A percentile compares a stretch with the other conserved stretches of the same genome.
Conservation (phyloP, 1,140 invertebrate genomes). For the Lordiphosa stackelbergi region DNA sequence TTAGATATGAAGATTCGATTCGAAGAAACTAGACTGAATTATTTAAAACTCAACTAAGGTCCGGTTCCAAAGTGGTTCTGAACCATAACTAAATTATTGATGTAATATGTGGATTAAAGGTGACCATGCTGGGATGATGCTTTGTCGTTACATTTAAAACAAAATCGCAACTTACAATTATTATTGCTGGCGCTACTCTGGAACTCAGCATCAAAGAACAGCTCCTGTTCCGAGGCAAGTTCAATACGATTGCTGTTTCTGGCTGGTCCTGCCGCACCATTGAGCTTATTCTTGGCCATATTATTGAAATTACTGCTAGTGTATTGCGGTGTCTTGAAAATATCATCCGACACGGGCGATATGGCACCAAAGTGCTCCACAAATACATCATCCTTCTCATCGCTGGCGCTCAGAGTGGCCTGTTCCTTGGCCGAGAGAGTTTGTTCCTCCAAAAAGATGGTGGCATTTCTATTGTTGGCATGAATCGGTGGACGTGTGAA, state of each 20-base stretch:
- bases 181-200: slow-evolving; percentile 39
- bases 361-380: slow-evolving; percentile 60
- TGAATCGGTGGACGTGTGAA: slow-evolving; percentile 45
- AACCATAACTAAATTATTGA: no score
- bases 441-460: slow-evolving; percentile 48
- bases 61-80: no score
- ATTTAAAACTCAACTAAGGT: no score
- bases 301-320: slow-evolving; percentile 36
- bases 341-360: slow-evolving; percentile 52
- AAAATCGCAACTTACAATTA: slow-evolving; percentile 37
- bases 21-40: no score
- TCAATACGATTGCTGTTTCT: neutral
- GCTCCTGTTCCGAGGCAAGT: slow-evolving; percentile 3
- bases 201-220: slow-evolving; percentile 39
- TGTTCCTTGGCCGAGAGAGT: slow-evolving; percentile 66
- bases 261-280: neutral
- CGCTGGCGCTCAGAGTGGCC: slow-evolving; percentile 44
- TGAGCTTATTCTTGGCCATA: slow-evolving; percentile 24
- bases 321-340: slow-evolving; percentile 51
- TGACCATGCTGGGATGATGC: neutral
- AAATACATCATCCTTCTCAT: slow-evolving; percentile 70
- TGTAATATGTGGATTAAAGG: neutral
- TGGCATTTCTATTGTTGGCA: slow-evolving; percentile 17
- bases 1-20: no score
- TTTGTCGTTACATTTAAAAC: neutral